These are phyloP conservation scores for Ostrea edulis DNA, from an alignment of 1,140 invertebrate species.

Conservation along the genomic window DNA sequence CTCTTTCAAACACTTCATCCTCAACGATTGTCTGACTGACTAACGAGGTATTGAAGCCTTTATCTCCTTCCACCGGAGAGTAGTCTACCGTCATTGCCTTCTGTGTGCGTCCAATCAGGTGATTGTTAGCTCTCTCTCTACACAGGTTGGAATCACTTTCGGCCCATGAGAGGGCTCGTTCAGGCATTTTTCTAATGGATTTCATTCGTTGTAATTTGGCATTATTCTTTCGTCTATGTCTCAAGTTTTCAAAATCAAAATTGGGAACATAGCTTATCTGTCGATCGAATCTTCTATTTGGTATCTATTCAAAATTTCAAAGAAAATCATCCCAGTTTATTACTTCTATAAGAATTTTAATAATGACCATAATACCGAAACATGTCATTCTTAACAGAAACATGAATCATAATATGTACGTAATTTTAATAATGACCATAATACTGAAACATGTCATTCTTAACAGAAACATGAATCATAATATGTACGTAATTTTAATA, in stretches of 20 bases:
- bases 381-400: no score
- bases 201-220: slow-evolving; percentile 49
- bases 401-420: no score
- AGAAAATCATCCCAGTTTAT: no score
- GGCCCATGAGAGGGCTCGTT: slow-evolving; percentile 51
- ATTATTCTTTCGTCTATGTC: slow-evolving; percentile 47
- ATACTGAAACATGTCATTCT: no score
- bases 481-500: no score
- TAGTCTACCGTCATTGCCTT: slow-evolving; percentile 43
- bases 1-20: slow-evolving; percentile 48
- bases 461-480: no score
- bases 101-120: not conserved
- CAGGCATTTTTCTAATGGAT: slow-evolving; percentile 49
- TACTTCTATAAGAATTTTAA: no score
- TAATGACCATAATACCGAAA: no score
- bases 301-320: not conserved
- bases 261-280: not conserved
- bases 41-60: not conserved
- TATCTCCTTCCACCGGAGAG: slow-evolving; percentile 25
- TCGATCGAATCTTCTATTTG: not conserved
- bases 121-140: not conserved
- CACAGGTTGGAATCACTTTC: slow-evolving; percentile 46
- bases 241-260: slow-evolving; percentile 7
- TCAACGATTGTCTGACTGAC: not conserved
- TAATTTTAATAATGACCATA: no score